Evolutionary conservation across 2,113 vertebrate species (phyloP).

Genomic region (Vulpes vulpes): DNA sequence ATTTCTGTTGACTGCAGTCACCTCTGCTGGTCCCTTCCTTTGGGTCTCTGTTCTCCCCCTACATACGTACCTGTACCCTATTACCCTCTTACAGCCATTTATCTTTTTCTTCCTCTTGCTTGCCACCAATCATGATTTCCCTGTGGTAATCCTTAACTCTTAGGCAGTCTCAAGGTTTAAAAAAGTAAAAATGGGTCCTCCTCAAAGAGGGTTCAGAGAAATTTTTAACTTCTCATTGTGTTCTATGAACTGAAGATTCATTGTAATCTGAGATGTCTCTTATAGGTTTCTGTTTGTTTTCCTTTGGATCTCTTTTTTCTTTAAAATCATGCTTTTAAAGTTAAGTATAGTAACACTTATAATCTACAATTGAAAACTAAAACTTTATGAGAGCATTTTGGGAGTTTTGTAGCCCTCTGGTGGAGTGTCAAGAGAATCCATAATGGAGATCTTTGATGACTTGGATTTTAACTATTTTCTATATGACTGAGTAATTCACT

Average conservation of each 20-base stretch:
- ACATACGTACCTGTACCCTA: neutral
- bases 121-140: neutral
- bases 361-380: constrained; percentile 63
- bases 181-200: neutral
- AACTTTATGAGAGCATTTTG: constrained; percentile 74
- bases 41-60: neutral
- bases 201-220: neutral
- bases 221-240: neutral
- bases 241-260: neutral
- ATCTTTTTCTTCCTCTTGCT: neutral
- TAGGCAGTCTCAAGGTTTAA: neutral
- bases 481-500: neutral
- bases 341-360: neutral
- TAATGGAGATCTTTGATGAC: constrained; percentile 71
- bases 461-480: constrained; percentile 63
- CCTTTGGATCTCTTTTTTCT: neutral
- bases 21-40: neutral
- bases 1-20: neutral
- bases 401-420: constrained; percentile 83
- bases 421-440: constrained; percentile 76
- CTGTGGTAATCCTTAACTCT: neutral
- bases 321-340: constrained; percentile 15
- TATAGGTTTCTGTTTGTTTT: neutral
- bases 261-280: neutral
- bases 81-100: neutral